Conservation (phyloP, 2,797 vertebrate genomes). For the Eulemur rubriventer region DNA sequence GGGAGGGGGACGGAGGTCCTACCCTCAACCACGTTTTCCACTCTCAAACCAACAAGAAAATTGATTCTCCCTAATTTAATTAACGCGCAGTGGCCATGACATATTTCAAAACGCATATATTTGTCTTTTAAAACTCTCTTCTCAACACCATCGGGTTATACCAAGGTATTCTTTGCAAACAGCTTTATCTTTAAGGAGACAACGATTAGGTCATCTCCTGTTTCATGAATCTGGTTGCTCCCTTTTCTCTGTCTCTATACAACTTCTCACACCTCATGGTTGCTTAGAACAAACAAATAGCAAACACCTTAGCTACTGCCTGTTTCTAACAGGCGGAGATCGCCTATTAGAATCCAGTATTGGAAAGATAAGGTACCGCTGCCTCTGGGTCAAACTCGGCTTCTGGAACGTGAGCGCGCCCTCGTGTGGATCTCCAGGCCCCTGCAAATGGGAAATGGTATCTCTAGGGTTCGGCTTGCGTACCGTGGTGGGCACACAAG, state of each 20-base stretch:
- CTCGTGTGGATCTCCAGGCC: conserved; percentile 89
- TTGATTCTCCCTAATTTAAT: conserved; percentile 57
- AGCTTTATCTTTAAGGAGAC: conserved; percentile 75
- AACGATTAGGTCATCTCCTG: conserved; percentile 76
- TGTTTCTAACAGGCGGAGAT: conserved; percentile 48
- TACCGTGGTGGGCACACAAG: conserved; percentile 27
- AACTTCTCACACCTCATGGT: conserved; percentile 78
- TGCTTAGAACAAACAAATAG: conserved; percentile 79
- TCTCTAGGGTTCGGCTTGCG: conserved; percentile 17
- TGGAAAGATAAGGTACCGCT: conserved; percentile 49
- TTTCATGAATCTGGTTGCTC: conserved; percentile 81
- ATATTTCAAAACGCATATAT: conserved; percentile 67
- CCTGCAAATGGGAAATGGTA: conserved; percentile 43
- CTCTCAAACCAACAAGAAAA: conserved; percentile 43
- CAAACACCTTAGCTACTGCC: conserved; percentile 58
- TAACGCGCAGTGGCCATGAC: conserved; percentile 36
- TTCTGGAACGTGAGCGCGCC: conserved; percentile 89
- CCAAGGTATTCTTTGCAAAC: conserved; percentile 67
- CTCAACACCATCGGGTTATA: conserved; percentile 74
- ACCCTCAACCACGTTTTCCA: neutral
- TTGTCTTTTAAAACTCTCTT: conserved; percentile 68
- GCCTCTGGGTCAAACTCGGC: conserved; percentile 30
- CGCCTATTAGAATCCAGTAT: conserved; percentile 65
- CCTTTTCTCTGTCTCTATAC: conserved; percentile 79
- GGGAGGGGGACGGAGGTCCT: neutral